Base-by-base conservation (phyloP, 2,888 invertebrate genomes). In the Holacanthella duospinosa region DNA sequence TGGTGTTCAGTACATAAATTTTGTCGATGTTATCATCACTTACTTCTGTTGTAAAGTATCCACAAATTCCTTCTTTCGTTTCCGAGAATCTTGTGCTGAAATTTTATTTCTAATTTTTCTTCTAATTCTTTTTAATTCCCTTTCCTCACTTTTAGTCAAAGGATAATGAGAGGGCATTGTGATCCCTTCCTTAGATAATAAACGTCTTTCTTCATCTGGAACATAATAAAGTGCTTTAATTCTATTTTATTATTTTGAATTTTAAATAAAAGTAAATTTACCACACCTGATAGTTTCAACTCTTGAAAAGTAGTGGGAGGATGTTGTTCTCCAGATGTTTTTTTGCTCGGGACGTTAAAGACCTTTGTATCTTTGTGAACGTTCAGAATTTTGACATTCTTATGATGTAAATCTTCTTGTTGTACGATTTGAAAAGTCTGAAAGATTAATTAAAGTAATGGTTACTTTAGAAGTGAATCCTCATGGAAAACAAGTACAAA, bases 101-200 rank as follows among this genome's bases (percentile, higher is more conserved):
- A 92, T 91, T 81, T 95, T 95, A 78, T 95, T 95, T 66, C 94
- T 84, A 74, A 95, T 95, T 81, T 95, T 95, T 64, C 94, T 83
- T 2, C 94, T 82, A 74, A 95, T 93, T 69, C 91, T 82, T 77
- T 93, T 93, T 61, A 95, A 79, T 75, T 92, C 90, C 59, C 92
- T 82, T 75, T 95, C 94, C 77, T 95, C 94, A 75, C 86, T 84
- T 75, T 93, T 93, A n/a, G 94, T 94, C 2, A 95, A 81, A 0
- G 94, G 94, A 77, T 93, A 89, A 78, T 90, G 88, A 1, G 86
- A 82, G 0, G 94, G 94, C 64, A 95, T 78, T 0, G 83, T 80
- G 70, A 93, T 87, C 55, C 89, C 87, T 78, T 90, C 89, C 78
- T 91, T 92, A 64, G 86, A 82, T 70, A 93, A 78, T 65, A 95